phyloP scores from a whole-genome alignment of 2,797 vertebrate genomes.

The Decapterus maruadsi region DNA sequence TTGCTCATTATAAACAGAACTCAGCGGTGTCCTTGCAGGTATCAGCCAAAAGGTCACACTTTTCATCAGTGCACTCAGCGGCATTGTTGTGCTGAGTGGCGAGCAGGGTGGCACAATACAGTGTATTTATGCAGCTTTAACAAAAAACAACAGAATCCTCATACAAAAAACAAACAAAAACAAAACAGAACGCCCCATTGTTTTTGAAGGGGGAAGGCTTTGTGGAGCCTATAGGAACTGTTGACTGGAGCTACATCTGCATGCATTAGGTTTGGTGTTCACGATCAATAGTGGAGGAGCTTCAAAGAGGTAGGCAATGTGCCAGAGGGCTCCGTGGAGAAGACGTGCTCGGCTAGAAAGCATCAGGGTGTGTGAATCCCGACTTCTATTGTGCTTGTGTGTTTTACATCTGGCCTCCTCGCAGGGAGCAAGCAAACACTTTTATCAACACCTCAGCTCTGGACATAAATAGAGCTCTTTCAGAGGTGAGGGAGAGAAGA shows the following conservation, averaged over 20 bases:
- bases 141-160: constrained; percentile 58
- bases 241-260: constrained; percentile 61
- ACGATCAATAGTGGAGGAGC: constrained; percentile 73
- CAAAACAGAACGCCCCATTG: constrained; percentile 16
- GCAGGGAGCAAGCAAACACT: constrained; percentile 49
- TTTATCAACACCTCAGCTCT: constrained; percentile 57
- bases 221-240: constrained; percentile 31
- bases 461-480: constrained; percentile 46
- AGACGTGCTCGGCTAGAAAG: constrained; percentile 50
- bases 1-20: constrained; percentile 45
- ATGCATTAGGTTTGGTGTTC: constrained; percentile 57
- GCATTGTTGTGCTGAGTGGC: constrained; percentile 39
- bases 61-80: constrained; percentile 27
- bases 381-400: constrained; percentile 58
- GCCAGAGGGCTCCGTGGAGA: constrained; percentile 66
- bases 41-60: constrained; percentile 35
- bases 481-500: not conserved
- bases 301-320: constrained; percentile 67
- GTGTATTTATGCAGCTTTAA: constrained; percentile 47
- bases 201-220: constrained; percentile 51
- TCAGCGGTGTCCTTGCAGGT: constrained; percentile 41
- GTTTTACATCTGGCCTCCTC: constrained; percentile 67
- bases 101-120: constrained; percentile 20
- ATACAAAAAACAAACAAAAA: constrained; percentile 42
- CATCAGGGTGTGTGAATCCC: constrained; percentile 38